Conservation (phyloP, 2,113 vertebrate species). For the Salminus brasiliensis region DNA sequence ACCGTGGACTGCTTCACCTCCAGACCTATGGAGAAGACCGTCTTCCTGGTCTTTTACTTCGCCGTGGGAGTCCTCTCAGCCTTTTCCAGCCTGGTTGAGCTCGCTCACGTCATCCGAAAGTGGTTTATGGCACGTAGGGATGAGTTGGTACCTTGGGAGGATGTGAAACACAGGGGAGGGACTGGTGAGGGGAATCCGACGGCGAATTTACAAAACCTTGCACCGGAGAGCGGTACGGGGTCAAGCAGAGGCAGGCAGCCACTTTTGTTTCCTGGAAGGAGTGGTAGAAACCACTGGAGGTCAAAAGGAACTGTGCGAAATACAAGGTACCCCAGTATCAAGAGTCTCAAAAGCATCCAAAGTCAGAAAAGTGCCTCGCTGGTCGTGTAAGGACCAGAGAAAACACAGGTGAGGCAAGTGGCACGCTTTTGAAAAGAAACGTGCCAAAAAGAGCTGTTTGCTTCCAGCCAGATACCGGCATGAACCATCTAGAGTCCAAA, state of each 20-base stretch:
- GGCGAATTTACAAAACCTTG: too few relatives aligned
- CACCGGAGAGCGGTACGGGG: not conserved
- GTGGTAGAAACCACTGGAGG: conserved; percentile 27
- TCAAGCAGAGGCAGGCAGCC: not conserved
- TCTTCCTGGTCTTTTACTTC: conserved; percentile 94
- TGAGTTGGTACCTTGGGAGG: not conserved
- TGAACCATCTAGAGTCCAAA: too few relatives aligned
- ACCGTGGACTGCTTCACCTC: conserved; percentile 92
- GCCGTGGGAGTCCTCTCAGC: conserved; percentile 82
- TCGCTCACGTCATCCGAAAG: conserved; percentile 80
- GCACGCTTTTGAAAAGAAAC: not conserved
- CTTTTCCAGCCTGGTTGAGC: conserved; percentile 80
- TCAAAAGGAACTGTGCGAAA: conserved; percentile 25
- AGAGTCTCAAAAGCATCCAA: not conserved
- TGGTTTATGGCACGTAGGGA: conserved; percentile 25
- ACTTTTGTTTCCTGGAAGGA: not conserved
- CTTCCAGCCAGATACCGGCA: too few relatives aligned
- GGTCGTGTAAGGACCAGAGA: conserved; percentile 49
- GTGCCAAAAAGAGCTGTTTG: not conserved
- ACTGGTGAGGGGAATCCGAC: too few relatives aligned
- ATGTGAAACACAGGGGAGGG: not conserved
- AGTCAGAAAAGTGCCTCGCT: conserved; percentile 25
- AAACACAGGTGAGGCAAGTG: not conserved
- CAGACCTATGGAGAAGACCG: conserved; percentile 88
- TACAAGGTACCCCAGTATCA: conserved; percentile 46